Percentiles rank a stretch among this genome's conserved stretches.
phyloP scores from a whole-genome alignment of 2,113 vertebrate genomes.

The Pygoscelis antarcticus region DNA sequence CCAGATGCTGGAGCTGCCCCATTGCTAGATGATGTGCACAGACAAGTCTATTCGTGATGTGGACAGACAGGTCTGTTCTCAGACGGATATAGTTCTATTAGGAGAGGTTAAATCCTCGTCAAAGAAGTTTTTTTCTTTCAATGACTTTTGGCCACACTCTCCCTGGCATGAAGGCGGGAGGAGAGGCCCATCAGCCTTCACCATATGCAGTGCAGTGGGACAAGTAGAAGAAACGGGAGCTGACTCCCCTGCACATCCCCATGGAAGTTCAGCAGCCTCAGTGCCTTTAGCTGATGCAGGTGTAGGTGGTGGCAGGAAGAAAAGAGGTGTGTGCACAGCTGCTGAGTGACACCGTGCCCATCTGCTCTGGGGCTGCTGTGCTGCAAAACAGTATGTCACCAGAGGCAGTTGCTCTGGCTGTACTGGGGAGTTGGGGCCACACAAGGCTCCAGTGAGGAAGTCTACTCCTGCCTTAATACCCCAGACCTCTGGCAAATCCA shows the following conservation, averaged over 20 bases:
- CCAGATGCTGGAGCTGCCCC: neutral
- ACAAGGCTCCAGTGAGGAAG: neutral
- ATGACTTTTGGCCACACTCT: neutral
- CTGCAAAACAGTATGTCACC: neutral
- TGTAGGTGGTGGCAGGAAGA: neutral
- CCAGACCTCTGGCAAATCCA: neutral
- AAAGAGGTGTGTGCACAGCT: neutral
- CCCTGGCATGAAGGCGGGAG: fast-evolving
- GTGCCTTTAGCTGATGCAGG: neutral
- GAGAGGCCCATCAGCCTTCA: neutral
- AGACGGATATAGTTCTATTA: neutral
- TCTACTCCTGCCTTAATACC: neutral
- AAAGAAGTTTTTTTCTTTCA: neutral
- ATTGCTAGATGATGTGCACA: neutral
- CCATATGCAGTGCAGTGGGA: neutral
- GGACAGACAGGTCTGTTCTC: neutral
- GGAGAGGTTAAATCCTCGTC: neutral
- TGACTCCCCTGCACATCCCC: neutral
- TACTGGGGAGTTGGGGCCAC: neutral
- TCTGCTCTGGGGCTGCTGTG: neutral
- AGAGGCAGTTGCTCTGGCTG: neutral
- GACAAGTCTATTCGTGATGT: neutral
- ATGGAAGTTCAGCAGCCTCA: neutral
- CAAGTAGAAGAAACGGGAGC: neutral
- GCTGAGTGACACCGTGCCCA: neutral